Percentiles rank a stretch among this genome's conserved stretches.
Evolutionary conservation across 2,888 invertebrate species (phyloP).

Genomic region (Macaria liturata): DNA sequence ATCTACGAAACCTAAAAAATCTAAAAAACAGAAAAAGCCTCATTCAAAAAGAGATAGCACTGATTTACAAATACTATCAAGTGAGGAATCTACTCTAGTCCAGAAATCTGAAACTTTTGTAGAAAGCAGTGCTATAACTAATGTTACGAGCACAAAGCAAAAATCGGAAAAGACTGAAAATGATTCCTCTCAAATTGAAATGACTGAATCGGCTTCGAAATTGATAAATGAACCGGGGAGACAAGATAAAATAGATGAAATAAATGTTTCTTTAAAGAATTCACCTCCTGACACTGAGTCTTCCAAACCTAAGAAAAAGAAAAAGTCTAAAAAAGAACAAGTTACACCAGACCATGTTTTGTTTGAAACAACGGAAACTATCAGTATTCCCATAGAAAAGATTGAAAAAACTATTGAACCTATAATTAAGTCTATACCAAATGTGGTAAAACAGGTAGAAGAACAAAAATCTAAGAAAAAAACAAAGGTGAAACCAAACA

Average conservation of each 20-base stretch:
- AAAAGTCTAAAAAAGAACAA: conserved; percentile 52
- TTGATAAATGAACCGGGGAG: too few relatives aligned
- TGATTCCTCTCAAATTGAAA: too few relatives aligned
- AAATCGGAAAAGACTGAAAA: too few relatives aligned
- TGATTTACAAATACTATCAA: too few relatives aligned
- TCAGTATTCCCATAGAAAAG: conserved; percentile 34
- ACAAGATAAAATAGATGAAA: too few relatives aligned
- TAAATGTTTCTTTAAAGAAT: too few relatives aligned
- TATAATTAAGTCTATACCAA: conserved; percentile 37
- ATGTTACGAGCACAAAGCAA: too few relatives aligned
- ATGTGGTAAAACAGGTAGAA: conserved; percentile 41
- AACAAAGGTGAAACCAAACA: conserved; percentile 35
- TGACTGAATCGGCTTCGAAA: too few relatives aligned
- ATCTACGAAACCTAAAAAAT: conserved; percentile 11
- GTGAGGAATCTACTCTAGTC: too few relatives aligned
- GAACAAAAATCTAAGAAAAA: conserved; percentile 43
- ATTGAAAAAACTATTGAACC: conserved; percentile 37
- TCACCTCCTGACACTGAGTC: conserved; percentile 12
- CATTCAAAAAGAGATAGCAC: neutral
- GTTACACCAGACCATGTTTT: conserved; percentile 29
- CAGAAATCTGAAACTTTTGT: too few relatives aligned
- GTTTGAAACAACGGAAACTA: conserved; percentile 16
- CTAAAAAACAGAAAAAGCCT: conserved; percentile 12
- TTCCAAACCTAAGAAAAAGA: conserved; percentile 52
- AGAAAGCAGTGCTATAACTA: too few relatives aligned